Percentiles rank a stretch among this genome's conserved stretches.
Evolutionary conservation across 2,888 invertebrate genomes (phyloP).

Genomic region (Pachycephus smyrnensis): DNA sequence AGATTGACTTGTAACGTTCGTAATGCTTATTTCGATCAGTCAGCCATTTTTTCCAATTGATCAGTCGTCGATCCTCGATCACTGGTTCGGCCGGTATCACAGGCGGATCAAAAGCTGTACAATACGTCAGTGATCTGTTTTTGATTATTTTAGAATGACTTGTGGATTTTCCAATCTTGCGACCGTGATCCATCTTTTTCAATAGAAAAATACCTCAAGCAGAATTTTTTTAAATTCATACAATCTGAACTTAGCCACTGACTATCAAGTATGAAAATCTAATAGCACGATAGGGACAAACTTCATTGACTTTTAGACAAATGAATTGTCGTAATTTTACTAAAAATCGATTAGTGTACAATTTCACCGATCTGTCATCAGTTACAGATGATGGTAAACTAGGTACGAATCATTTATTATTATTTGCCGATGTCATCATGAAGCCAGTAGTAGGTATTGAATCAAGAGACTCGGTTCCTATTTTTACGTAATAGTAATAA

Average conservation of each 20-base stretch:
- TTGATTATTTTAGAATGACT: background rate
- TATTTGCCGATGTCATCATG: background rate
- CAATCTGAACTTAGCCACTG: too few species aligned
- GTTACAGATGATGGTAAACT: background rate
- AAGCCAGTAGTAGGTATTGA: background rate
- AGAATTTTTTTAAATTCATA: background rate
- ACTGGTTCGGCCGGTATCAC: background rate
- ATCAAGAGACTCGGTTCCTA: background rate
- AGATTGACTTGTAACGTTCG: conserved; percentile 21
- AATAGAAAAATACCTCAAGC: too few species aligned
- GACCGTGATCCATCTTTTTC: conserved; percentile 43
- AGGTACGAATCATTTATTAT: background rate
- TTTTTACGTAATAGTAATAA: background rate
- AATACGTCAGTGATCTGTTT: background rate
- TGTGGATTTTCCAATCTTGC: conserved; percentile 42
- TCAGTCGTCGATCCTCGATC: conserved; percentile 43
- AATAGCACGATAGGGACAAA: background rate
- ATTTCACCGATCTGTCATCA: background rate
- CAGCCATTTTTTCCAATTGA: conserved; percentile 53
- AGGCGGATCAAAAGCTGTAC: background rate
- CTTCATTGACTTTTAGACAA: background rate
- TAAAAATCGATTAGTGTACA: background rate
- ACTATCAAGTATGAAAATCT: background rate
- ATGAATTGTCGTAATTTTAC: background rate
- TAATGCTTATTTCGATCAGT: conserved; percentile 34